Evolutionary conservation across 2,888 invertebrate genomes (phyloP), one percentile per base, ranked within the genome.

Genomic region (Neocrepidodera transversa): DNA sequence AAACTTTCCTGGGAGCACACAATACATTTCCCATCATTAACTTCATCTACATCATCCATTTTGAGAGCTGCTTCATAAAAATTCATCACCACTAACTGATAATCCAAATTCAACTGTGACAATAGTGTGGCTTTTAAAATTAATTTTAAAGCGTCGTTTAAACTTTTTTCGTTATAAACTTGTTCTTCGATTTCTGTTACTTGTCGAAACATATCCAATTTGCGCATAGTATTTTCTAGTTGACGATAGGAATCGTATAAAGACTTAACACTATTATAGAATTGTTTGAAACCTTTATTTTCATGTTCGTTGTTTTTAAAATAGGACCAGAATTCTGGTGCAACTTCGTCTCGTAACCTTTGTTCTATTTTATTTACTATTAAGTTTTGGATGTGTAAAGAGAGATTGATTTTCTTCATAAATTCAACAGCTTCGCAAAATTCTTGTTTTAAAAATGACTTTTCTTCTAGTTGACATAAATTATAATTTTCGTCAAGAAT

Each of bases 41-140:
- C 55, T 54, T 67, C 68, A 38, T 71, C 73, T 3, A 56, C 56
- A 61, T 78, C 77, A 56, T 77, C 73, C 63, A 76, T 69, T 62
- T 71, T 89, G 65, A 93, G 89, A 2, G 92, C 89, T 14, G 88
- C 84, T 78, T 87, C 87, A 73, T 92, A 93, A 77, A 92, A 93
- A 51, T 87, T 86, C 68, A 86, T 84, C 1, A 91, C 87, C 23
- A 90, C 86, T 6, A 83, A 78, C 72, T 88, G 86, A 69, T 90
- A 88, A 69, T 88, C 83, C 6, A 88, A 76, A 16, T 91, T 90
- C 14, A 92, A 76, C 70, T 91, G 90, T 5, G 91, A 87, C 10
- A 91, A 76, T 43, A 93, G 73, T 7, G 87, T 84, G 10, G 88
- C 84, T 72, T 86, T 81, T 7, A 91, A 79, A 17, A 88, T 81